Conservation (phyloP, 2,888 invertebrate species). For the Keiferia lycopersicella region DNA sequence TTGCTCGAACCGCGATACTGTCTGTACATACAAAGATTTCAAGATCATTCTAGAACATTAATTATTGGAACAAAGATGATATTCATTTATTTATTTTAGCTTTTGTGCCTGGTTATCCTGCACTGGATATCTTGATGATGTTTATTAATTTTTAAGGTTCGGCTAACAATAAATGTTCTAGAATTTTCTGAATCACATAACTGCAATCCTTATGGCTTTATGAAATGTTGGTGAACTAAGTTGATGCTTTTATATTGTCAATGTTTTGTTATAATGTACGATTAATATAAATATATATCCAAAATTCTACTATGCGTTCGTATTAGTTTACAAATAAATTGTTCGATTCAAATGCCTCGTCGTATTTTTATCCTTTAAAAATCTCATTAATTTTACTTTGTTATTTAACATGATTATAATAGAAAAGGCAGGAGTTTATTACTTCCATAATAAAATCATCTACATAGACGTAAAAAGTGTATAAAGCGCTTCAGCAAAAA, state of each 20-base stretch:
- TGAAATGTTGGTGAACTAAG: slow-evolving; percentile 72
- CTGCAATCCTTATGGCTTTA: slow-evolving; percentile 71
- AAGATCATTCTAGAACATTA: slow-evolving; percentile 26
- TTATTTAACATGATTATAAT: background rate
- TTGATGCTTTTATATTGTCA: slow-evolving; percentile 73
- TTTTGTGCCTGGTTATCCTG: background rate
- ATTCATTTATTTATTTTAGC: background rate
- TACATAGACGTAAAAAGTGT: slow-evolving; percentile 26
- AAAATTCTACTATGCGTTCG: slow-evolving; percentile 79
- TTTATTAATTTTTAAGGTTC: background rate
- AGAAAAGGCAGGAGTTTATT: slow-evolving; percentile 9
- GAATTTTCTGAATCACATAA: slow-evolving; percentile 39
- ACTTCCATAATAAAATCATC: slow-evolving; percentile 26
- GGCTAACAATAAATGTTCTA: slow-evolving; percentile 14
- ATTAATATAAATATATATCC: slow-evolving; percentile 77
- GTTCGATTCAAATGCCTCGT: slow-evolving; percentile 61
- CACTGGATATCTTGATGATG: background rate
- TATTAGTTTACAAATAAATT: slow-evolving; percentile 79
- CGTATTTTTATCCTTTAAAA: slow-evolving; percentile 25
- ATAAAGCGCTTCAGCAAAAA: slow-evolving; percentile 44
- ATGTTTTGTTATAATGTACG: slow-evolving; percentile 77
- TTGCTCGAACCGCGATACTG: slow-evolving; percentile 45
- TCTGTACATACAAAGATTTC: slow-evolving; percentile 52
- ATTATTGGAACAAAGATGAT: background rate
- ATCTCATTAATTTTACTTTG: background rate